Evolutionary conservation across 2,797 vertebrate genomes (phyloP), one percentile per base, ranked within the genome.

Genomic region (Peromyscus eremicus): DNA sequence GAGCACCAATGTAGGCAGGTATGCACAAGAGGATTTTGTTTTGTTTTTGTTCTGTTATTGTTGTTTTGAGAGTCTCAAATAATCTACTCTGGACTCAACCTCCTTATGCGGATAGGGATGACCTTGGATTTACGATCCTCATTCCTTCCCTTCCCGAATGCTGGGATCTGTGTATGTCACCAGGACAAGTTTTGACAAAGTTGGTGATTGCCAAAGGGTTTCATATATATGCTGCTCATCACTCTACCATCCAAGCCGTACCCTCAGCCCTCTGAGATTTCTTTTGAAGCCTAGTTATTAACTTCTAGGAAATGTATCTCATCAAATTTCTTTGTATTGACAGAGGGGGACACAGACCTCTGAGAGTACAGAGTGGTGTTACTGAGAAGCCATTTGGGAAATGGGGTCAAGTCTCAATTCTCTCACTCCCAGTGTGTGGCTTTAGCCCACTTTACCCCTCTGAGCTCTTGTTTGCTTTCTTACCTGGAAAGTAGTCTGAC

Each of bases 161-260:
- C 25, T 57, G n/a, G 68, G 25, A 40, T 73, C 70, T 40, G 21
- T 73, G 70, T 71, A 5, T 11, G n/a, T 19, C 19, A 73, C 71
- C 71, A 73, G 37, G 21, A 73, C 21, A 73, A 40, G 21, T 9
- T 23, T 73, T 37, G 40, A 71, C 16, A 37, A 14, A 75, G n/a
- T 32, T 76, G 70, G 52, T 4, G 70, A 23, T 43, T 76, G 55
- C 17, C 52, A 19, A 27, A 19, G 27, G 27, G 25, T 29, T 32
- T 29, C 40, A 5, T 55, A 52, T 7, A n/a, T 13, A 40, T 73
- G 85, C 9, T 40, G 21, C 6, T 19, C 37, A 14, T 40, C 10
- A 32, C 25, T 70, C 14, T 71, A 14, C 52, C 0, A 2, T 8
- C 52, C 4, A 55, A 46, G 17, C 40, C 0, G 0, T 32, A 34